phyloP scores from a whole-genome alignment of 1,140 invertebrate species.

The Bathynomus jamesi region DNA sequence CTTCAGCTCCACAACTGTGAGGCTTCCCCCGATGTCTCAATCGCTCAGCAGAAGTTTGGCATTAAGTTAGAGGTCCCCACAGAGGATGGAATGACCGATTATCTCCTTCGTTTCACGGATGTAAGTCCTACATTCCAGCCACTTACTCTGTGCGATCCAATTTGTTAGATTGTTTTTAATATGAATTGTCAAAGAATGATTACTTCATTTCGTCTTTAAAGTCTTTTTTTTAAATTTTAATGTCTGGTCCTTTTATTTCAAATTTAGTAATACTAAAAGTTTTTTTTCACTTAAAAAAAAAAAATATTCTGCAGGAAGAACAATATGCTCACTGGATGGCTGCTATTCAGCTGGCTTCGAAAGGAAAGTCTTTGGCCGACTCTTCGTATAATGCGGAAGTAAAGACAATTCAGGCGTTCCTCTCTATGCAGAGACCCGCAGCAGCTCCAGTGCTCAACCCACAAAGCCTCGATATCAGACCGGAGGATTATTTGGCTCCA shows the following conservation, averaged over 20 bases:
- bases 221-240: too few species aligned
- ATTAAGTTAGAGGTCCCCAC: slow-evolving; percentile 93
- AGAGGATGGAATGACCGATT: slow-evolving; percentile 86
- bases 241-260: too few species aligned
- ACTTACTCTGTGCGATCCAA: background rate
- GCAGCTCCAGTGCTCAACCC: slow-evolving; percentile 63
- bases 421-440: slow-evolving; percentile 82
- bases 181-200: too few species aligned
- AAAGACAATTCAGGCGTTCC: slow-evolving; percentile 72
- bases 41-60: slow-evolving; percentile 80
- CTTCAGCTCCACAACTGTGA: slow-evolving; percentile 83
- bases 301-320: slow-evolving; percentile 69
- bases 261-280: too few species aligned
- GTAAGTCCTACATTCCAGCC: slow-evolving; percentile 52
- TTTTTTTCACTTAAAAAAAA: too few species aligned
- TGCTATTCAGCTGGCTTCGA: slow-evolving; percentile 86
- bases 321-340: slow-evolving; percentile 99
- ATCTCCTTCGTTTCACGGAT: slow-evolving; percentile 88
- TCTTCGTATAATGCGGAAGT: slow-evolving; percentile 88
- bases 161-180: too few species aligned
- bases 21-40: slow-evolving; percentile 91
- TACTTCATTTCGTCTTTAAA: too few species aligned
- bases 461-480: slow-evolving; percentile 66
- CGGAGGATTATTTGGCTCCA: slow-evolving; percentile 83
- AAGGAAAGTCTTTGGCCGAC: slow-evolving; percentile 88